A percentile compares a stretch with the other conserved stretches of the same genome.
Evolutionary conservation across 2,888 invertebrate genomes (phyloP).

Genomic region (Elegia similella): DNA sequence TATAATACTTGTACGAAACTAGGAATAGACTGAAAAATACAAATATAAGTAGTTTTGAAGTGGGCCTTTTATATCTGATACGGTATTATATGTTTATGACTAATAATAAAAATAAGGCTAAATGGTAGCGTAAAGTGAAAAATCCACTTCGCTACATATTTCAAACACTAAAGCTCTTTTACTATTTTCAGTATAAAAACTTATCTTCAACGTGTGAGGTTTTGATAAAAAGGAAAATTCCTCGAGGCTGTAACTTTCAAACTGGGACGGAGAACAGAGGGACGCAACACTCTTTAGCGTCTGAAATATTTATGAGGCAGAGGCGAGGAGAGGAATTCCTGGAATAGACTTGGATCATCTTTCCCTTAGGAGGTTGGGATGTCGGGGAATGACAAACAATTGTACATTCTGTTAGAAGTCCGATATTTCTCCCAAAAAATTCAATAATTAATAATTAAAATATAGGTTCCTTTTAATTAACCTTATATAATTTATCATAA

Average conservation of each 20-base stretch:
- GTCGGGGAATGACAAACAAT: neutral
- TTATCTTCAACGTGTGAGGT: neutral
- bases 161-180: neutral
- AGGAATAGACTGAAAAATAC: too few species aligned
- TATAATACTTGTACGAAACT: too few species aligned
- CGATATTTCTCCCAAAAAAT: too few species aligned
- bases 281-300: neutral
- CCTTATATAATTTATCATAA: too few species aligned
- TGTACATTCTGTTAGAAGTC: neutral
- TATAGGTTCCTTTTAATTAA: too few species aligned
- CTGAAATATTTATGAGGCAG: constrained; percentile 8
- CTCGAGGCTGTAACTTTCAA: constrained; percentile 12
- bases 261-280: constrained; percentile 1
- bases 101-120: neutral
- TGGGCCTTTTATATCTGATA: too few species aligned
- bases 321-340: constrained; percentile 1
- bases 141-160: neutral
- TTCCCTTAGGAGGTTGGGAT: neutral
- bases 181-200: neutral
- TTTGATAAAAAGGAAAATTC: constrained; percentile 13
- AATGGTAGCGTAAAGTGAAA: neutral
- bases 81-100: too few species aligned
- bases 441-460: too few species aligned
- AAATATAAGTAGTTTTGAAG: too few species aligned
- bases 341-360: constrained; percentile 3